Evolutionary conservation across 1,140 invertebrate species (phyloP).

Genomic region (Brachionus sp.): DNA sequence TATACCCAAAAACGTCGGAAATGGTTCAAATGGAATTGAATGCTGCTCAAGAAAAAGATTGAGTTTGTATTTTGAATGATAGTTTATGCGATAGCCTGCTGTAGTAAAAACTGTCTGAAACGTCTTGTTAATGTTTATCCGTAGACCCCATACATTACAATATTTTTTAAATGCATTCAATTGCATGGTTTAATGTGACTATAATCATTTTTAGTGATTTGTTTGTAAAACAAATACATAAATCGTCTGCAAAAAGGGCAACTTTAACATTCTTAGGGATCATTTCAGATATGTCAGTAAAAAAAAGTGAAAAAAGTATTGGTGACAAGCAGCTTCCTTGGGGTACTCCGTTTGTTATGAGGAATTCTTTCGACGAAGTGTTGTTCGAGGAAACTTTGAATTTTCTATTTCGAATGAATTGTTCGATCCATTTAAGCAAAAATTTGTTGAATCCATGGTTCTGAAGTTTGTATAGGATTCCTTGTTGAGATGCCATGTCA

Average conservation of each 20-base stretch:
- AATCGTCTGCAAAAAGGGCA: background rate
- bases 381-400: background rate
- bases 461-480: background rate
- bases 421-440: background rate
- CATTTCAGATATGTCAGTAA: no score
- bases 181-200: background rate
- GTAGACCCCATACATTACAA: background rate
- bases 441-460: background rate
- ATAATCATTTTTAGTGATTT: background rate
- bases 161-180: background rate
- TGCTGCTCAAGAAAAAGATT: no score
- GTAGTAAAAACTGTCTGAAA: no score
- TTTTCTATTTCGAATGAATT: background rate
- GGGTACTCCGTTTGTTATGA: no score
- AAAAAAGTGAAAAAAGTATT: background rate
- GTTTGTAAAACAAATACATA: background rate
- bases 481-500: background rate
- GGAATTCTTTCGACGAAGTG: no score
- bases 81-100: no score
- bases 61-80: no score
- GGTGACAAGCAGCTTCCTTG: background rate
- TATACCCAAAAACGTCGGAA: no score
- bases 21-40: no score
- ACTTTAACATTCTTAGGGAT: no score
- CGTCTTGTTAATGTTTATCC: no score